phyloP scores from a whole-genome alignment of 2,113 vertebrate genomes.

The Desmodus rotundus region DNA sequence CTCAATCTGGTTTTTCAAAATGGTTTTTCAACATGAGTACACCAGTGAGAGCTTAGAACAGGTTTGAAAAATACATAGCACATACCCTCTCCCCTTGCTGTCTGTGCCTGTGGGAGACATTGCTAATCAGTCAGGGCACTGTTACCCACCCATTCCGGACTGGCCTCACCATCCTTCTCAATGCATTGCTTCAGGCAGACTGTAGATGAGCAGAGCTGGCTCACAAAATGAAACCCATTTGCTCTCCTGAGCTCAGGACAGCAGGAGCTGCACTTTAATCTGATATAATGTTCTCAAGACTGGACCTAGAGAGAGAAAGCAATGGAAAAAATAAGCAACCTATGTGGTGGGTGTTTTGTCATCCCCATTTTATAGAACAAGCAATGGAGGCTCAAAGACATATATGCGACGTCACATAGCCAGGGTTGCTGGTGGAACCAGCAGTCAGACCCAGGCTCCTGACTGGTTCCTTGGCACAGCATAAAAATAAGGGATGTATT shows the following conservation, averaged over 20 bases:
- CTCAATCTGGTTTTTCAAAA: background rate
- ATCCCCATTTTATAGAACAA: background rate
- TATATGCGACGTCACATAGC: background rate
- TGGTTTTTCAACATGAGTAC: background rate
- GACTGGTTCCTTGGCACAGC: background rate
- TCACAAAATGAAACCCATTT: background rate
- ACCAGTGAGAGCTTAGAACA: background rate
- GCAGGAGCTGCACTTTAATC: background rate
- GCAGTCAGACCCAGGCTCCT: background rate
- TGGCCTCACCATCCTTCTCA: background rate
- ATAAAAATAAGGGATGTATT: background rate
- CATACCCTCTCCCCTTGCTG: rapidly evolving
- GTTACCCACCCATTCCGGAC: no score
- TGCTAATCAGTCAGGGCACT: background rate
- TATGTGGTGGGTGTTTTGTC: background rate
- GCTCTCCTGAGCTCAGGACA: background rate
- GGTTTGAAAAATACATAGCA: background rate
- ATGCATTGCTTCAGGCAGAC: background rate
- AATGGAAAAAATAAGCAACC: background rate
- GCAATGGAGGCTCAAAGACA: background rate
- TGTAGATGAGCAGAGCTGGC: background rate
- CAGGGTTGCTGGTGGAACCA: background rate
- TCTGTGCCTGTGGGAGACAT: background rate
- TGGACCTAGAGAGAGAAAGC: background rate
- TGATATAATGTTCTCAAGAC: background rate